Evolutionary conservation across 2,113 vertebrate species (phyloP), one percentile per base, ranked within the genome.

Genomic region (Lepus europaeus): DNA sequence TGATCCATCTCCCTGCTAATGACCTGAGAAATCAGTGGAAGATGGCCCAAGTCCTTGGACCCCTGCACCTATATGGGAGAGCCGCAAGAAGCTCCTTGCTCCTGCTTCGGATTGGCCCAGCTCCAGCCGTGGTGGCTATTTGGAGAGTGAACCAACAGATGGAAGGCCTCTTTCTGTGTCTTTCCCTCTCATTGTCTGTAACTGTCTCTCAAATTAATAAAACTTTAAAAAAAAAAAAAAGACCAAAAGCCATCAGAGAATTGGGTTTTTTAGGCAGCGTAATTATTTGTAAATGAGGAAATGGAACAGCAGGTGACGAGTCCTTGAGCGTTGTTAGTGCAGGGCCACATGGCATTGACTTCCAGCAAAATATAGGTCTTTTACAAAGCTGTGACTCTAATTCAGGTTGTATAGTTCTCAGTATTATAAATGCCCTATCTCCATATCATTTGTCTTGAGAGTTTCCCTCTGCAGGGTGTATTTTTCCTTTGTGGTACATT

Each of bases 401-500:
- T 68, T 25, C 53, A 88, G 73, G 22, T 80, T 84, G 12, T 72
- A 19, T 89, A 80, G 87, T 90, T 56, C 88, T 83, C 74, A 45
- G 45, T 49, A 39, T 85, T 73, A 17, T 82, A 79, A 95, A 11
- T 33, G 93, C 8, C 23, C 87, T 91, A n/a, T 87, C 20, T 84
- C 20, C 51, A 14, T 92, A 45, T 78, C 53, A 83, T 90, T 94
- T 95, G n/a, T 87, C 51, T 81, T 72, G 23, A 53, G 70, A 92
- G 61, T 87, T 89, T 93, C 33, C 59, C 5, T 85, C n/a, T 84
- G 92, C 51, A 51, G 77, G 29, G 29, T 87, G 87, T 93, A 36
- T 83, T 95, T 95, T 92, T 95, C 77, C 70, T 90, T 92, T 82
- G 39, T 95, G 39, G n/a, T 27, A 82, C 31, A 49, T 91, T 95